Conservation (phyloP, 2,888 invertebrate species). For the Protonemura montana region DNA sequence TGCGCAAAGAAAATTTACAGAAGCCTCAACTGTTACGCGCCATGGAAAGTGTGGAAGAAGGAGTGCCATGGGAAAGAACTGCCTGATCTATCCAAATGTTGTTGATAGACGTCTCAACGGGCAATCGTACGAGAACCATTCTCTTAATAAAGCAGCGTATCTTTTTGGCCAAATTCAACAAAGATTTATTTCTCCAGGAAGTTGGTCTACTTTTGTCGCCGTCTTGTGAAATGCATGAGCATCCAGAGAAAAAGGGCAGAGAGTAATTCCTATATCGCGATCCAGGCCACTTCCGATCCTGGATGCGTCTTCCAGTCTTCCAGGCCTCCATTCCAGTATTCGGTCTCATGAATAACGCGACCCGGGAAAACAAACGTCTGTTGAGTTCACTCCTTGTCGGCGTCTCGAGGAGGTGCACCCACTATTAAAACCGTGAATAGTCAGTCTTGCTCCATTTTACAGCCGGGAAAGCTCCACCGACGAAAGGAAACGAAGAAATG, state of each 20-base stretch:
- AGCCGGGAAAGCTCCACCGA: background rate
- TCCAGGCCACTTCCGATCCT: constrained; percentile 12
- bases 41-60: background rate
- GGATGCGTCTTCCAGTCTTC: background rate
- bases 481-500: background rate
- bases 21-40: background rate
- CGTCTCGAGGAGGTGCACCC: background rate
- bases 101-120: background rate
- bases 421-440: background rate
- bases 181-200: background rate
- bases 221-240: background rate
- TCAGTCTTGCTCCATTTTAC: background rate
- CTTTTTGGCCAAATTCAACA: background rate
- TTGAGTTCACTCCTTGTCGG: background rate
- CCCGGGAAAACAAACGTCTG: background rate
- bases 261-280: constrained; percentile 2
- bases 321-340: background rate
- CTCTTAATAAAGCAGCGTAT: background rate
- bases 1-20: background rate
- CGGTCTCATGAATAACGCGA: background rate
- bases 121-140: background rate
- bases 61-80: background rate
- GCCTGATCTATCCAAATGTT: constrained; percentile 10
- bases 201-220: background rate
- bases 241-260: background rate